phyloP scores from a whole-genome alignment of 1,140 invertebrate genomes.

The Eupristina koningsbergeri region DNA sequence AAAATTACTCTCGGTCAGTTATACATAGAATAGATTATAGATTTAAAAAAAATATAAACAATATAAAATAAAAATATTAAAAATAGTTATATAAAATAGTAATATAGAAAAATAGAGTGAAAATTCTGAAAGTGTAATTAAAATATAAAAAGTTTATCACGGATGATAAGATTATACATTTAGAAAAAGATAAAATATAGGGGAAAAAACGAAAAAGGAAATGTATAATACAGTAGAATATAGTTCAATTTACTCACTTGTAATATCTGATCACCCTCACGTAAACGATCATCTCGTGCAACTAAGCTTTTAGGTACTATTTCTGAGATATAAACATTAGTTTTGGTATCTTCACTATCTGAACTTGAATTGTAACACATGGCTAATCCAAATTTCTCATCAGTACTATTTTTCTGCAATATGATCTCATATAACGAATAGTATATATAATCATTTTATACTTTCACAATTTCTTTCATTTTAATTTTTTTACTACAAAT shows the following conservation, averaged over 20 bases:
- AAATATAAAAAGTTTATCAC: no score
- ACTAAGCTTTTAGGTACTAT: slow-evolving; percentile 81
- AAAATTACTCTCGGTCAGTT: no score
- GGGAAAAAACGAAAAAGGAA: slow-evolving; percentile 1
- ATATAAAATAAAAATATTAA: no score
- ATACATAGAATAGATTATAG: no score
- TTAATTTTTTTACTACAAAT: background rate
- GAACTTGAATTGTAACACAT: slow-evolving; percentile 79
- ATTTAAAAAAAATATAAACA: no score
- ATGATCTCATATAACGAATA: slow-evolving; percentile 78
- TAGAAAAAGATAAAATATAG: slow-evolving; percentile 19
- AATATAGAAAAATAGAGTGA: no score
- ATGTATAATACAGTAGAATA: background rate
- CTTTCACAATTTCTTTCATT: background rate
- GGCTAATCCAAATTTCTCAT: slow-evolving; percentile 80
- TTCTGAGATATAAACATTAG: slow-evolving; percentile 82
- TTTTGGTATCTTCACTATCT: slow-evolving; percentile 68
- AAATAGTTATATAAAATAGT: no score
- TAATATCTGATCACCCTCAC: slow-evolving; percentile 84
- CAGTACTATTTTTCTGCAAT: slow-evolving; percentile 74
- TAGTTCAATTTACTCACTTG: slow-evolving; percentile 68
- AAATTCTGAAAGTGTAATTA: no score
- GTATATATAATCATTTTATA: background rate
- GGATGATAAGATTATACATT: no score
- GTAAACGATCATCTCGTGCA: slow-evolving; percentile 78